phyloP scores from a whole-genome alignment of 2,888 invertebrate genomes.

The Villa cingulata region DNA sequence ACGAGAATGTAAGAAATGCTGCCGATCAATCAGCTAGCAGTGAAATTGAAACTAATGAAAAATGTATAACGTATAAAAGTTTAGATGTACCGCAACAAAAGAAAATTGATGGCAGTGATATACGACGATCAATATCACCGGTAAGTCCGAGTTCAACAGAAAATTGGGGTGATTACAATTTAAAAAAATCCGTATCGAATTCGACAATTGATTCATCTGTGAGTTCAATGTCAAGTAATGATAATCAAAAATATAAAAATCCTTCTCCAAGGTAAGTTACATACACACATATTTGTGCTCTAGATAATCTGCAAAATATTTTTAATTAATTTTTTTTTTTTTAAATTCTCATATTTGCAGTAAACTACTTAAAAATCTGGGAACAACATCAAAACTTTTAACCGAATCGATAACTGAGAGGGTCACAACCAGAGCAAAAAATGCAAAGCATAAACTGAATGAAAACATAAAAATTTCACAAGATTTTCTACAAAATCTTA shows the following conservation, averaged over 20 bases:
- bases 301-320: no score
- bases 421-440: constrained; percentile 29
- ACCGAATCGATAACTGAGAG: constrained; percentile 34
- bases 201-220: constrained; percentile 24
- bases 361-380: constrained; percentile 31
- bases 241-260: constrained; percentile 26
- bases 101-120: background rate
- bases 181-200: constrained; percentile 24
- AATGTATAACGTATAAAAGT: background rate
- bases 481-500: constrained; percentile 24
- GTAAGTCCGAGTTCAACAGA: background rate
- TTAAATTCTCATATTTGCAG: no score
- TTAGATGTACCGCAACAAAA: background rate
- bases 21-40: no score
- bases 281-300: no score
- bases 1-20: background rate
- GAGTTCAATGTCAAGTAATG: constrained; percentile 24
- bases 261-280: constrained; percentile 31
- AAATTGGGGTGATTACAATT: background rate
- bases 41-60: no score
- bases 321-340: background rate
- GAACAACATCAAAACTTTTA: constrained; percentile 31
- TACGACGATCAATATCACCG: background rate
- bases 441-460: constrained; percentile 31
- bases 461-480: constrained; percentile 31